Evolutionary conservation across 1,140 invertebrate genomes (phyloP).

Genomic region (Drosophila repleta): DNA sequence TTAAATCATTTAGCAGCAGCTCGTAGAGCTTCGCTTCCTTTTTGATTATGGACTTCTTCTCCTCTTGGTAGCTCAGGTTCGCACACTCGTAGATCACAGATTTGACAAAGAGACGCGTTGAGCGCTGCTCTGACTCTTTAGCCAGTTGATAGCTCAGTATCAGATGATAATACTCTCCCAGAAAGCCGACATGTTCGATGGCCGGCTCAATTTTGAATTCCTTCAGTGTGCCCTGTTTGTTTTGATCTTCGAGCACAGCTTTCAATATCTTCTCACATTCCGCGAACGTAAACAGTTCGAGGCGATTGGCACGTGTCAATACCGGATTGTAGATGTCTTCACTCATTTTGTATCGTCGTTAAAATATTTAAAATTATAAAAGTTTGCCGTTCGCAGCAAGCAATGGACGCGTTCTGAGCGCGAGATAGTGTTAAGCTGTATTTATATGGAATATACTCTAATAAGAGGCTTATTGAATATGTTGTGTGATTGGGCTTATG

Average conservation of each 20-base stretch:
- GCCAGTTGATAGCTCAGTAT: constrained; percentile 54
- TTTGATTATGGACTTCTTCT: constrained; percentile 51
- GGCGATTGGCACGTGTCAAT: constrained; percentile 44
- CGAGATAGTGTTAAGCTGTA: constrained; percentile 27
- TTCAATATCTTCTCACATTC: constrained; percentile 65
- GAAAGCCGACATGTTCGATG: constrained; percentile 58
- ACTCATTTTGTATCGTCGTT: constrained; percentile 39
- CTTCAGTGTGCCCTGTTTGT: constrained; percentile 30
- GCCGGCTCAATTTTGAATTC: constrained; percentile 64
- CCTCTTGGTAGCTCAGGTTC: constrained; percentile 54
- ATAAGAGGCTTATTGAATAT: too few relatives aligned
- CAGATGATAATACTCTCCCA: constrained; percentile 76
- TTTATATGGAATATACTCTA: background rate
- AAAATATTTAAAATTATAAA: background rate
- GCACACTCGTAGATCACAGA: constrained; percentile 64
- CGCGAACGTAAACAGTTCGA: constrained; percentile 52
- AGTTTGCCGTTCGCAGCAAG: background rate
- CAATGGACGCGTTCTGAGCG: background rate
- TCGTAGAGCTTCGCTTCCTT: constrained; percentile 68
- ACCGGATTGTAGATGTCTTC: constrained; percentile 44
- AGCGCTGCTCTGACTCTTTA: constrained; percentile 18
- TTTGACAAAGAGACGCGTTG: constrained; percentile 69
- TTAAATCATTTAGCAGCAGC: constrained; percentile 61
- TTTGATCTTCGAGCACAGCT: constrained; percentile 53
- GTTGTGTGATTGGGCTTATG: too few relatives aligned